Evolutionary conservation across 2,113 vertebrate species (phyloP).

Genomic region (Hemiscyllium ocellatum): DNA sequence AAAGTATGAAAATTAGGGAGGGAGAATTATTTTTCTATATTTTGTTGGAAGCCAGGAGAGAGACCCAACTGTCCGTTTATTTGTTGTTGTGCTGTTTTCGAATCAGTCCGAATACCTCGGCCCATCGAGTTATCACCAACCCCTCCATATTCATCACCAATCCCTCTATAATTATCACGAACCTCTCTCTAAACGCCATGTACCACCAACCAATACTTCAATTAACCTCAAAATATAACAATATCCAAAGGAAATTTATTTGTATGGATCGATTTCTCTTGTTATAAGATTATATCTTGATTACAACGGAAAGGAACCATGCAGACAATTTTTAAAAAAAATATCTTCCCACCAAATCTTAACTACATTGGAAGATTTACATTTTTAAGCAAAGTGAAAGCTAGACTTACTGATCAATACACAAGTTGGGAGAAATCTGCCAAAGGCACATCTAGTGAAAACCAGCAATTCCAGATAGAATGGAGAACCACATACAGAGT

Average conservation of each 20-base stretch:
- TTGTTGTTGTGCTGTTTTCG: not conserved
- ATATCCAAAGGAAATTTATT: not conserved
- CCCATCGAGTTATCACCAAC: not conserved
- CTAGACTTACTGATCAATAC: not conserved
- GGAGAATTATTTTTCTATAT: not conserved
- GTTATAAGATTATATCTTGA: not conserved
- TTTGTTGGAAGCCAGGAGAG: not conserved
- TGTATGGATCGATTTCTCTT: not conserved
- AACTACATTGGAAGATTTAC: not conserved
- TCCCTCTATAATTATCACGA: not conserved
- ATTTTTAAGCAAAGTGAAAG: not conserved
- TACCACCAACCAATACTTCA: too few species aligned
- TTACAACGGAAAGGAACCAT: not conserved
- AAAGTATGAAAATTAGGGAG: not conserved
- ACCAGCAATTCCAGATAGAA: not conserved
- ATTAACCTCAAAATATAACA: not conserved
- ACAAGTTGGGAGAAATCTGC: not conserved
- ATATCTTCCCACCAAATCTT: not conserved
- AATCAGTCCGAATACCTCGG: too few species aligned
- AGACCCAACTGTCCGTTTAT: not conserved
- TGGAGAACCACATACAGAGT: not conserved
- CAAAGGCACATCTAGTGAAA: not conserved
- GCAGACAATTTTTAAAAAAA: not conserved
- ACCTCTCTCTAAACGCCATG: not conserved
- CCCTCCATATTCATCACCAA: not conserved